Base-by-base conservation (phyloP, 2,888 invertebrate genomes). In the Eupithecia centaureata region DNA sequence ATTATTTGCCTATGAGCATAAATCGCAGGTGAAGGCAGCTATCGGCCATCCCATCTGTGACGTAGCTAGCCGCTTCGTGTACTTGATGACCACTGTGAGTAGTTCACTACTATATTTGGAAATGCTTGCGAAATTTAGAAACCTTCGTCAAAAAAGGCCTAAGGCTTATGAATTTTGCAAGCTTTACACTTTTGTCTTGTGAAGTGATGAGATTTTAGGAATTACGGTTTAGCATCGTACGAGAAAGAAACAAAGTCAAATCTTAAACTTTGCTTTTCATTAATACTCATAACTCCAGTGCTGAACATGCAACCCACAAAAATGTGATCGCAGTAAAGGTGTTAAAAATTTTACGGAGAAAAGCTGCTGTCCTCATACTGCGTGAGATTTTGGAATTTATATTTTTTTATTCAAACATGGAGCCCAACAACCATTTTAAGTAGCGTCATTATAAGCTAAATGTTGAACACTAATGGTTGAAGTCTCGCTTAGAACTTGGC, bases 41-140 rank as follows among this genome's bases (percentile, higher is more conserved):
- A 85, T 85, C 84, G 72, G 71, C 74, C 70, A 63, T 54, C 65
- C 25, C 63, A 84, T 85, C 83, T 79, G 77, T 80, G 79, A 76
- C 78, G 70, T 61, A 27, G 64, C 38, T 25, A n/a, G 76, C 77
- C 72, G 64, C 74, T 76, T 76, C 77, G 72, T 77, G 70, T 35
- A 69, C 60, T 70, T 68, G 65, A 73, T 74, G 75, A 77, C 65
- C 72, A 69, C 63, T 33, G 22, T 27, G 28, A 70, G 56, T 52
- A 57, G 35, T 15, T 33, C 59, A 30, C 47, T 18, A 42, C 42
- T n/a, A 38, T 38, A 18, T 42, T 42, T 42, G 18, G 47, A 22
- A 22, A 47, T 22, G 18, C n/a, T n/a, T n/a, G n/a, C n/a, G n/a
- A n/a, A n/a, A n/a, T n/a, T n/a, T n/a, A n/a, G n/a, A n/a, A n/a